Evolutionary conservation across 2,113 vertebrate species (phyloP).

Genomic region (Albula goreensis): DNA sequence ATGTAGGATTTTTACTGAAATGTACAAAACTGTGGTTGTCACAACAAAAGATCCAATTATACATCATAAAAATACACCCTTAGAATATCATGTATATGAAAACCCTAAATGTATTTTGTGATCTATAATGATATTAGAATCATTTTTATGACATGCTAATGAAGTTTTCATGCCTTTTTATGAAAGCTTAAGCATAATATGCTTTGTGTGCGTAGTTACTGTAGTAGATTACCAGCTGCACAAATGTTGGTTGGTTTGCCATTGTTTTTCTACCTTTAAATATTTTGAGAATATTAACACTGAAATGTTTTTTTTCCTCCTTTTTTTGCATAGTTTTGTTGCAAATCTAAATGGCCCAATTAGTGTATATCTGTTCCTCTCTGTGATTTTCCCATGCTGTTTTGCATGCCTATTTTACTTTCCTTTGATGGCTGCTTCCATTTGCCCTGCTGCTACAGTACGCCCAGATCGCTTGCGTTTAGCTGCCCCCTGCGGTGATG

Average conservation of each 20-base stretch:
- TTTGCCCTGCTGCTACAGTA: constrained; percentile 45
- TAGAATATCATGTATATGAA: no score
- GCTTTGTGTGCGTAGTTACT: background rate
- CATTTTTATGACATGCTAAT: background rate
- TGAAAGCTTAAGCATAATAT: background rate
- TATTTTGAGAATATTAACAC: background rate
- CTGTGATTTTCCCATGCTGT: constrained; percentile 54
- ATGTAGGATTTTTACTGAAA: no score
- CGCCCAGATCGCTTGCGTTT: constrained; percentile 33
- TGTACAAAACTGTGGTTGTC: no score
- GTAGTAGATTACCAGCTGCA: background rate
- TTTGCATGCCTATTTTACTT: constrained; percentile 58
- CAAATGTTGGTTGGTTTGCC: no score
- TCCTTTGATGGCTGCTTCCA: constrained; percentile 58
- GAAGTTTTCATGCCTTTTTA: background rate
- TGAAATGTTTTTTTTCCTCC: constrained; percentile 45
- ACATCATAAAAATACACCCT: no score
- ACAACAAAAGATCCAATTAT: no score
- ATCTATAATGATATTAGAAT: background rate
- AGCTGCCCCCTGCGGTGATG: background rate
- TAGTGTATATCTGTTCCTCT: constrained; percentile 45
- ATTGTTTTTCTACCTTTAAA: background rate
- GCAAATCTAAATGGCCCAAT: constrained; percentile 46
- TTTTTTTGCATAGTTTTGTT: constrained; percentile 45
- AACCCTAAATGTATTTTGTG: no score